Evolutionary conservation across 2,797 vertebrate species (phyloP), one percentile per base, ranked within the genome.

Genomic region (Phaenicophaeus curvirostris): DNA sequence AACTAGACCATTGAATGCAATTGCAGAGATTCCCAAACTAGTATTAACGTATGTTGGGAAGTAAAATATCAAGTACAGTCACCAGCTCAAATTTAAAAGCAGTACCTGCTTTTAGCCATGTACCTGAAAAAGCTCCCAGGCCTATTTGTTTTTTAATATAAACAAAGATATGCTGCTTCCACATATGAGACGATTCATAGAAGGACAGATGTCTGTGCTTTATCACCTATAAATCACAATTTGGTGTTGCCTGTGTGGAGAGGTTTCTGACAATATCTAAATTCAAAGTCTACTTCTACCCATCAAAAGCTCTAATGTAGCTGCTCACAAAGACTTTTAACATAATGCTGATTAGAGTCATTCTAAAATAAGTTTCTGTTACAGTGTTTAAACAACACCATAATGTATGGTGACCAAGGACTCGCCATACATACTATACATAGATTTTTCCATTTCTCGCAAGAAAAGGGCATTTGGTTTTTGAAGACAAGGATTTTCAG

Each of bases 401-500:
- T 15, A 59, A n/a, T 37, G 62, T 68, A 24, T 81, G 28, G 31
- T 79, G 53, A 67, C 67, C 57, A 73, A 86, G 24, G 18, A 30
- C 15, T 75, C 59, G 11, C 42, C 58, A 44, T 27, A 35, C 39
- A 24, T 75, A 20, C 19, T 59, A 33, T 11, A 35, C 19, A 68
- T 55, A 73, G 50, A 85, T 62, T 42, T 84, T 93, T 88, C 39
- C 82, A 78, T 41, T 19, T 67, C 17, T 85, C 0, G 0, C 39
- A 88, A 86, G 78, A 21, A 73, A 55, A 69, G 7, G 30, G 11
- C 8, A 62, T 72, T 93, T 72, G 9, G 7, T 67, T 89, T 86
- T 57, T 39, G 41, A 82, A 92, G 94, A 82, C 35, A 81, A 74
- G 23, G 8, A 0, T 71, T 94, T 93, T 95, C 65, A 73, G 16